These are phyloP conservation scores for Urocynchramus pylzowi DNA, from an alignment of 2,113 vertebrate genomes.

Conservation along the genomic window DNA sequence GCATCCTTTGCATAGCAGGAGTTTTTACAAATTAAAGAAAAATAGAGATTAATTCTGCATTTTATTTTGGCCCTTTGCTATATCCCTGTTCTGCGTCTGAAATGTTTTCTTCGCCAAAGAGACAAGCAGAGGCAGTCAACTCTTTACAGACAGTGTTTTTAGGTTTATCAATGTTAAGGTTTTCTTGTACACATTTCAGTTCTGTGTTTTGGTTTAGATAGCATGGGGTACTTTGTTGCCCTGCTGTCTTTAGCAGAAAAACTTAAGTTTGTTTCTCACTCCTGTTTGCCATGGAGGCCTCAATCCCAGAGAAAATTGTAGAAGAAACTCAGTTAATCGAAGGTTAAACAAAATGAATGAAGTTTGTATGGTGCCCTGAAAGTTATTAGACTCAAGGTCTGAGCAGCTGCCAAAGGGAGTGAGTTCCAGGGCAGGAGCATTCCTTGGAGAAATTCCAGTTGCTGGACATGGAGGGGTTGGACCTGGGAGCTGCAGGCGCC, in stretches of 20 bases:
- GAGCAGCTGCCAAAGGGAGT: background rate
- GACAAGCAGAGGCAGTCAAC: background rate
- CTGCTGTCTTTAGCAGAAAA: background rate
- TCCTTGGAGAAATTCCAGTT: slow-evolving; percentile 1
- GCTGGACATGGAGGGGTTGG: background rate
- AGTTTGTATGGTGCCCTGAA: slow-evolving; percentile 1
- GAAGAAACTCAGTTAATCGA: background rate
- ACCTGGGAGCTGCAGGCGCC: background rate
- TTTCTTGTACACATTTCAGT: background rate
- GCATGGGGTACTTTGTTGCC: background rate
- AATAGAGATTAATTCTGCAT: background rate
- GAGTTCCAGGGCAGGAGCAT: background rate
- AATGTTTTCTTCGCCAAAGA: background rate
- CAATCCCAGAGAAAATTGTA: background rate
- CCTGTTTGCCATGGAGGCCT: background rate
- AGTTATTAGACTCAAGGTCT: slow-evolving; percentile 26
- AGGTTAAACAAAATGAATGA: slow-evolving; percentile 19
- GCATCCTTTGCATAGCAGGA: background rate
- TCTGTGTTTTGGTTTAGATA: background rate
- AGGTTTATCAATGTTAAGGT: background rate
- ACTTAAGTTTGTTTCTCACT: background rate
- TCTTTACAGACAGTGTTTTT: background rate
- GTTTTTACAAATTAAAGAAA: background rate
- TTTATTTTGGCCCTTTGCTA: background rate
- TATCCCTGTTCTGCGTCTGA: background rate